phyloP scores from a whole-genome alignment of 2,113 vertebrate genomes.

The Amphiprion ocellaris region DNA sequence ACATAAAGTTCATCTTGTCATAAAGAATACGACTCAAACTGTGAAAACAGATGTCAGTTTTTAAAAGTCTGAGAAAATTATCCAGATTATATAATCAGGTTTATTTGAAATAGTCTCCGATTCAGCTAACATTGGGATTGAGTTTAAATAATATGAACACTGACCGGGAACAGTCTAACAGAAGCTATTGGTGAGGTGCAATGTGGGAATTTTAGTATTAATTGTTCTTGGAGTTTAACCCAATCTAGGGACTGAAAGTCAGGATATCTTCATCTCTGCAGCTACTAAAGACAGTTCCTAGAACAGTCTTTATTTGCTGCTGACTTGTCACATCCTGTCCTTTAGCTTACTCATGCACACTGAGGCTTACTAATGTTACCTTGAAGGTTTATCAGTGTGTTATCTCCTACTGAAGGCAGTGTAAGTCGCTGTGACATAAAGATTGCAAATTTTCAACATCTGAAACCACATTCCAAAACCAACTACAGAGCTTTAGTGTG shows the following conservation, averaged over 20 bases:
- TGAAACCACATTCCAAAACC: conserved; percentile 40
- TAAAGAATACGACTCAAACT: too few species aligned
- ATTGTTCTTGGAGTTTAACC: background rate
- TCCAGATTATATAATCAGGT: too few species aligned
- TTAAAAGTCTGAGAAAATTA: too few species aligned
- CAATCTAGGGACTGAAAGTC: background rate
- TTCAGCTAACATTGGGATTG: background rate
- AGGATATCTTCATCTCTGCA: background rate
- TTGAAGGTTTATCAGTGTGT: background rate
- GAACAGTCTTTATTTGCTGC: background rate
- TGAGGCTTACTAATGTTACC: background rate
- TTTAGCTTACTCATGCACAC: background rate
- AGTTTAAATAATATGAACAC: background rate
- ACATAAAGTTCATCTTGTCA: too few species aligned
- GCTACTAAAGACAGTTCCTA: background rate
- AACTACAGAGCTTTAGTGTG: conserved; percentile 32
- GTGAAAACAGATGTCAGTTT: too few species aligned
- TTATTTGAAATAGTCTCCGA: too few species aligned
- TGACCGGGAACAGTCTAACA: background rate
- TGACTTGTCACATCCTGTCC: background rate
- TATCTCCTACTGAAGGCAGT: background rate
- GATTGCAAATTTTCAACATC: conserved; percentile 41
- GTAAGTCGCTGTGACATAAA: conserved; percentile 15
- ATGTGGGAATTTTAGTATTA: background rate
- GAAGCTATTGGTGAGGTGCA: background rate